These are phyloP conservation scores for Heliconius sara DNA, from an alignment of 2,888 invertebrate genomes.

Conservation along the genomic window DNA sequence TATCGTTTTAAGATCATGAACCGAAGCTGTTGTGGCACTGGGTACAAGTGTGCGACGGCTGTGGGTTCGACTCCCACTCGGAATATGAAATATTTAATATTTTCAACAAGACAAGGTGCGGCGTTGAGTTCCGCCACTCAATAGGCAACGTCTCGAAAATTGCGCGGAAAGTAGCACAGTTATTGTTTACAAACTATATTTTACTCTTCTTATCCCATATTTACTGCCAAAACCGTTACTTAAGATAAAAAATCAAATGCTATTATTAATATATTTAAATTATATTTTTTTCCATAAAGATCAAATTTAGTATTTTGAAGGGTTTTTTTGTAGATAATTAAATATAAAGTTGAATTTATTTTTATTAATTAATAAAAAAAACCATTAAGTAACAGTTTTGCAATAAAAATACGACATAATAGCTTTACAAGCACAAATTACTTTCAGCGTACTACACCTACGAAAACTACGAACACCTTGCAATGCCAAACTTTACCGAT, in stretches of 20 bases:
- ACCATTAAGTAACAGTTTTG: background rate
- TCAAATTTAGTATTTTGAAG: background rate
- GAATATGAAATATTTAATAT: too few relatives aligned
- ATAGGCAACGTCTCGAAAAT: too few relatives aligned
- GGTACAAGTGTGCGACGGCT: too few relatives aligned
- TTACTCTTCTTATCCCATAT: background rate
- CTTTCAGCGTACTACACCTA: conserved; percentile 66
- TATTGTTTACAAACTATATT: background rate
- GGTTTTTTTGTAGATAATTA: background rate
- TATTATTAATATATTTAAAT: background rate
- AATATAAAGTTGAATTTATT: background rate
- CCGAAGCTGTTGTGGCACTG: too few relatives aligned
- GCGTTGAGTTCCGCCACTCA: too few relatives aligned
- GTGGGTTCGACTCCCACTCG: too few relatives aligned
- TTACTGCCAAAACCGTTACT: background rate
- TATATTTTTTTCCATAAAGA: background rate
- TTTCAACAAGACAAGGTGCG: too few relatives aligned
- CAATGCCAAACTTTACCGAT: conserved; percentile 78
- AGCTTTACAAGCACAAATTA: conserved; percentile 21
- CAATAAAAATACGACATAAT: conserved; percentile 13
- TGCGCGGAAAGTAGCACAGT: too few relatives aligned
- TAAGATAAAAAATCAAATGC: background rate
- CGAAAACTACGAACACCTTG: conserved; percentile 74
- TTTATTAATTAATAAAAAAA: background rate
- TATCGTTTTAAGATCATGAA: too few relatives aligned